These are phyloP conservation scores for Drosophila fungiperda DNA, from an alignment of 2,888 invertebrate genomes.

Conservation along the genomic window DNA sequence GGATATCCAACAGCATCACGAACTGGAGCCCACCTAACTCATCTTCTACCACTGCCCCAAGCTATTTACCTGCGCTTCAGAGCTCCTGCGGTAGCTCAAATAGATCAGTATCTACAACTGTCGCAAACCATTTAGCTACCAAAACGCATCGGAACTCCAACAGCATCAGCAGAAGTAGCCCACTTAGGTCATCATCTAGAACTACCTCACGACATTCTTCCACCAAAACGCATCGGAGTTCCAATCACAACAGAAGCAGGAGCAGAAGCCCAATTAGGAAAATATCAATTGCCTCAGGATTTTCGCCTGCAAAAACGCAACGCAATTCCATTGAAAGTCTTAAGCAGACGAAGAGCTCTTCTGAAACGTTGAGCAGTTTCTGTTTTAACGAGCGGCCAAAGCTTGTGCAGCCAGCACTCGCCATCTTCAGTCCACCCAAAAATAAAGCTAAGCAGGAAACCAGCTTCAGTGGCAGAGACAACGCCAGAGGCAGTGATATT, in stretches of 20 bases:
- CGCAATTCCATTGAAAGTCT: not conserved
- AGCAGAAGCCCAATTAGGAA: not conserved
- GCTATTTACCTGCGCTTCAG: not conserved
- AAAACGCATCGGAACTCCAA: not conserved
- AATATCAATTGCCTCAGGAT: not conserved
- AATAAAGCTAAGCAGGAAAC: not conserved
- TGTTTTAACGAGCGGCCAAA: not conserved
- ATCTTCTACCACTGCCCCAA: not conserved
- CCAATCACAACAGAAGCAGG: not conserved
- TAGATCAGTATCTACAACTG: not conserved
- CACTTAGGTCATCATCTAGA: not conserved
- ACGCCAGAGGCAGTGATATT: not conserved
- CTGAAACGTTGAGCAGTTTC: not conserved
- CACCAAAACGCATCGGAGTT: not conserved
- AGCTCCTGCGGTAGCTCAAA: not conserved
- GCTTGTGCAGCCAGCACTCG: not conserved
- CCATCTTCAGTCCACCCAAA: not conserved
- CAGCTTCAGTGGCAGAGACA: not conserved
- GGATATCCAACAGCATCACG: not conserved
- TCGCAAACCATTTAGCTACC: not conserved
- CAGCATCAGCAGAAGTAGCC: not conserved
- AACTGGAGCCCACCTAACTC: too few species aligned
- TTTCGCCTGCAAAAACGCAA: not conserved
- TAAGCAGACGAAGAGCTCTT: not conserved
- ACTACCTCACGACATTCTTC: not conserved